Evolutionary conservation across 23 tunicate species (phyloP).

Genomic region (Styela plicata): DNA sequence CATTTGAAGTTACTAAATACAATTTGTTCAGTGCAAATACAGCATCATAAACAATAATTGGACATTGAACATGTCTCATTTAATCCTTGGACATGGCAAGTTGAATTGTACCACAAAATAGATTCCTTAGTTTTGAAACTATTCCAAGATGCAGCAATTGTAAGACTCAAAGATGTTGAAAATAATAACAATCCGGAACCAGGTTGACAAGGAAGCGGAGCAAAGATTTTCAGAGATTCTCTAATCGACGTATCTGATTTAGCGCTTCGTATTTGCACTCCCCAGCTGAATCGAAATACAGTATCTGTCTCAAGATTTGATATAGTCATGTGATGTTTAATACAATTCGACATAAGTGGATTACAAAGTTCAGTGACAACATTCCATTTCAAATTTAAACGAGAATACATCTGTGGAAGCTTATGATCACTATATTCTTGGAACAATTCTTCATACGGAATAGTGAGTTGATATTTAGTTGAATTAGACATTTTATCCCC

Average conservation of each 20-base stretch:
- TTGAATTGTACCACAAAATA: not conserved
- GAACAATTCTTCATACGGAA: not conserved
- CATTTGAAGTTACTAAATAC: not conserved
- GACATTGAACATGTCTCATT: not conserved
- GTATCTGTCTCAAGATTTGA: not conserved
- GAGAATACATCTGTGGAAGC: not conserved
- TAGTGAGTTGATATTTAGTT: not conserved
- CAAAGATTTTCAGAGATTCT: not conserved
- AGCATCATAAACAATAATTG: not conserved
- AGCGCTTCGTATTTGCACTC: not conserved
- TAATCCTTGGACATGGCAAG: not conserved
- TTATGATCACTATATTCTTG: not conserved
- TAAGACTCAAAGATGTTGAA: not conserved
- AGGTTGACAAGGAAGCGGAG: not conserved
- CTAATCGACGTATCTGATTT: not conserved
- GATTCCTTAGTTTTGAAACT: not conserved
- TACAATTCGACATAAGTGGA: not conserved
- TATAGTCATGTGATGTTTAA: not conserved
- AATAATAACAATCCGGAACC: not conserved
- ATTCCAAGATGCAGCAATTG: not conserved
- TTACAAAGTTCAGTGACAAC: not conserved
- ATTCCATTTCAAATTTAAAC: not conserved
- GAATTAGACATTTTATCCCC: not conserved
- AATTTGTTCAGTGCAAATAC: not conserved
- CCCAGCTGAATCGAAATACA: not conserved